Base-by-base conservation (phyloP, 2,113 vertebrate species). In the Jacana jacana region DNA sequence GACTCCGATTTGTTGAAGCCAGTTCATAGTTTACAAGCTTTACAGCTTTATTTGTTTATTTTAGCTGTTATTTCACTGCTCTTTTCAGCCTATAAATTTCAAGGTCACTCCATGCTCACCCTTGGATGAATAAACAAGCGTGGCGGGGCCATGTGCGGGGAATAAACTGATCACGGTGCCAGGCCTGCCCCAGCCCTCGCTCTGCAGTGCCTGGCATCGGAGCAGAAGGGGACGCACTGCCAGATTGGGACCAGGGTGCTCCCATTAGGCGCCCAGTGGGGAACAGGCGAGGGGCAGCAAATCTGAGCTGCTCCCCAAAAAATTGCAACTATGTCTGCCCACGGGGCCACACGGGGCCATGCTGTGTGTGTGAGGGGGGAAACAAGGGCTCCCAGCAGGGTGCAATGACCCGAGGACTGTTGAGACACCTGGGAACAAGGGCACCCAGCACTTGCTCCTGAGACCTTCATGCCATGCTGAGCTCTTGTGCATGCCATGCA, bases 11-110 rank as follows among this genome's bases (percentile, higher is more conserved):
- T 91, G 65, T 65, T 84, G 72, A 92, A 95, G 80, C 80, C 65
- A 87, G 88, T 72, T 93, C 91, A 87, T 84, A 68, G 77, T 54
- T 96, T 89, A 94, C 91, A 88, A 90, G 95, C 49, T 93, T 97
- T 96, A 91, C 87, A 93, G 95, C 72, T 82, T 92, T 86, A 87
- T 94, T 83, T 96, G 94, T 97, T 97, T 97, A 96, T 95, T 96
- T 92, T 93, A 96, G 96, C 70, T 94, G 95, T 86, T 94, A 89
- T 94, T 95, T 94, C 85, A 91, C 81, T 60, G 95, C 30, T 94
- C 93, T 94, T 91, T 77, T 96, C 96, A 94, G 96, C 82, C 96
- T 95, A 94, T 97, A 96, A 97, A 97, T 97, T 95, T 94, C 95
- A 96, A 97, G 97, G 97, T 96, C 96, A 94, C 76, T 85, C 91